Conservation (phyloP, 1,140 invertebrate species). For the Lamellibrachia luymesi region DNA sequence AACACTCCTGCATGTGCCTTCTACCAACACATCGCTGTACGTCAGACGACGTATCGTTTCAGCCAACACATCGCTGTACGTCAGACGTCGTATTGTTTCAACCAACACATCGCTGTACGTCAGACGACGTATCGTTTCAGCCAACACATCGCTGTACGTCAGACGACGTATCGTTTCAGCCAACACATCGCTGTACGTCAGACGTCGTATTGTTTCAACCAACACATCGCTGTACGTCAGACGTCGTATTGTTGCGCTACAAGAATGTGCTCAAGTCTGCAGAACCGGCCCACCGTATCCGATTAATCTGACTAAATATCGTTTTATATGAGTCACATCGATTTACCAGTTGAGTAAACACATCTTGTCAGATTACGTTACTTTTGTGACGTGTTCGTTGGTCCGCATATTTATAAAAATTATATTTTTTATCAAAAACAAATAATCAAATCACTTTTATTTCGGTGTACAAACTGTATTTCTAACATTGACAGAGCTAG, state of each 20-base stretch:
- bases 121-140: not conserved
- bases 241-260: not conserved
- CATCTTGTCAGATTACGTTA: not conserved
- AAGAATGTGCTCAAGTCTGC: not conserved
- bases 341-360: not conserved
- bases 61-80: not conserved
- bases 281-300: not conserved
- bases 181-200: not conserved
- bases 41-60: not conserved
- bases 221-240: not conserved
- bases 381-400: not conserved
- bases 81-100: not conserved
- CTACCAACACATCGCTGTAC: not conserved
- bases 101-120: not conserved
- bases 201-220: not conserved
- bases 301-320: not conserved
- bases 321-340: not conserved
- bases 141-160: not conserved
- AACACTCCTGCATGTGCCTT: not conserved
- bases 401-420: not conserved
- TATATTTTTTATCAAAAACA: no score
- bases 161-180: not conserved
- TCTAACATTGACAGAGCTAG: no score
- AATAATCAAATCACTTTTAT: no score
- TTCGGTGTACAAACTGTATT: no score